These are phyloP conservation scores for Epinephelus coioides DNA, from an alignment of 2,797 vertebrate genomes.

Conservation along the genomic window DNA sequence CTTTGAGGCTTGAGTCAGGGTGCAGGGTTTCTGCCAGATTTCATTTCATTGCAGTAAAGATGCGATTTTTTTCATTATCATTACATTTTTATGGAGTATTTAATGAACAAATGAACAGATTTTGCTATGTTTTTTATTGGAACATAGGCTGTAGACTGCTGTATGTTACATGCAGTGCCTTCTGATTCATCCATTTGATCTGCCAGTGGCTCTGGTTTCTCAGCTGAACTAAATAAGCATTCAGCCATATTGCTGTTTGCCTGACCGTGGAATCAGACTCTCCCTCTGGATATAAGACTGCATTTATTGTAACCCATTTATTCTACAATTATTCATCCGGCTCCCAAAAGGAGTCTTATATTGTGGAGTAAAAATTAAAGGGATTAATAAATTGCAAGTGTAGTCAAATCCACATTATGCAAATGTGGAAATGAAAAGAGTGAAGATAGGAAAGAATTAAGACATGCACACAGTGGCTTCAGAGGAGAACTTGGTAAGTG, in stretches of 20 bases:
- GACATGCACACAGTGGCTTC: constrained; percentile 30
- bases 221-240: constrained; percentile 83
- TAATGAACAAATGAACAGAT: background rate
- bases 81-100: background rate
- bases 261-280: constrained; percentile 70
- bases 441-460: constrained; percentile 12
- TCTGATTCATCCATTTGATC: constrained; percentile 54
- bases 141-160: constrained; percentile 18
- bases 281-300: constrained; percentile 72
- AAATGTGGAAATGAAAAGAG: constrained; percentile 46
- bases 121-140: constrained; percentile 8
- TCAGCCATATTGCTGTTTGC: constrained; percentile 83
- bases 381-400: constrained; percentile 24
- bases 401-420: constrained; percentile 20
- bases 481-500: constrained; percentile 52
- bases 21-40: constrained; percentile 25
- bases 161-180: constrained; percentile 26
- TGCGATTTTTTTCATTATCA: constrained; percentile 8
- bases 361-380: constrained; percentile 40
- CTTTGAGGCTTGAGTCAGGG: constrained; percentile 35
- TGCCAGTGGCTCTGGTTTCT: constrained; percentile 42
- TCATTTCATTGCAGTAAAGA: background rate
- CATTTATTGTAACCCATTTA: constrained; percentile 72
- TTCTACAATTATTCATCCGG: constrained; percentile 56
- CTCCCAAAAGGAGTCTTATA: constrained; percentile 34